Evolutionary conservation across 2,888 invertebrate genomes (phyloP), one percentile per base, ranked within the genome.

Genomic region (Mythimna lalbum): DNA sequence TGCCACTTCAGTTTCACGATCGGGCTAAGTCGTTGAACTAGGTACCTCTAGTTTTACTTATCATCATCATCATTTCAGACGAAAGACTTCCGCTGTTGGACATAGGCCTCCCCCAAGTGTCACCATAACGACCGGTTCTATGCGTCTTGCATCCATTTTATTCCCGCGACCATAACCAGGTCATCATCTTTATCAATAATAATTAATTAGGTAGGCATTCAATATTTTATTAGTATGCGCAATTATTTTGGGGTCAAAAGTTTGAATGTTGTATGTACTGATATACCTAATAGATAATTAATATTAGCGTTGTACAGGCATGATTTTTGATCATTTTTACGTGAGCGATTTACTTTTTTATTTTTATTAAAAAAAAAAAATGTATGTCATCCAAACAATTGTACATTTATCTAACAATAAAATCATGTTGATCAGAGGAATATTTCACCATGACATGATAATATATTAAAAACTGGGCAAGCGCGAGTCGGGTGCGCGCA

Each of bases 401-500:
- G 39, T 43, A 1, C 4, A 5, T 43, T 36, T 6, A 27, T 12
- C n/a, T 43, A 23, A 4, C 17, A 0, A 17, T 17, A 6, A 52
- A 39, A 43, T 2, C 0, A 1, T 31, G 9, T 31, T 23, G 12
- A 50, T n/a, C 4, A 12, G 31, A n/a, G 50, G 56, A 73, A 66
- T 66, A 57, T 67, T 67, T 19, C 53, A 14, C 50, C 19, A 57
- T 50, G 56, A 43, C 10, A 55, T 31, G 39, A 36, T 69, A 68
- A 27, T 50, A 14, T n/a, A 36, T 31, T 70, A 47, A 39, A 14
- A 39, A 12, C 39, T 39, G 14, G 39, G 39, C 12, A 39, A 39
- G 39, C 4, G 14, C 12, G 39, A 39, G 14, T 0, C 39, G 39
- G 14, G 4, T 12, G 14, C 39, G 14, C 14, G 14, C 14, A 39